Conservation (phyloP, 2,113 vertebrate species). For the Mirounga angustirostris region DNA sequence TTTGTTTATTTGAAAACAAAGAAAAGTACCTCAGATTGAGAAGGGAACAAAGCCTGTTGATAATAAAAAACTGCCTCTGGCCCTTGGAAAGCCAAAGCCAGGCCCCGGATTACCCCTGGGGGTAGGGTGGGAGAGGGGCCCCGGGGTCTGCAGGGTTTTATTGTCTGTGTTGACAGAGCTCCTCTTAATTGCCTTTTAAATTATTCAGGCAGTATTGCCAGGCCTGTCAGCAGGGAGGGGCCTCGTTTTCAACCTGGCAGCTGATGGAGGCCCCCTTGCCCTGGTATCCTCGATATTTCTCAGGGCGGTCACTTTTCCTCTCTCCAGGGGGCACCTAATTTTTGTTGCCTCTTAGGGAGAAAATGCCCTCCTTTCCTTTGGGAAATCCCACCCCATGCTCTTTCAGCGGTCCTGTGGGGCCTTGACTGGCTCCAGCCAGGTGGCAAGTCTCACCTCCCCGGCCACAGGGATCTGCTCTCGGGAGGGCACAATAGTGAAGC, state of each 20-base stretch:
- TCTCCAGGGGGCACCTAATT: accelerated
- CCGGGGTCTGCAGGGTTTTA: background rate
- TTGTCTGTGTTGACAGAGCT: background rate
- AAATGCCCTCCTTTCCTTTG: background rate
- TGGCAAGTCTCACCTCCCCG: accelerated
- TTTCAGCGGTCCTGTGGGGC: background rate
- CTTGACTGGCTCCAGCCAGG: background rate
- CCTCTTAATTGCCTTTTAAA: background rate
- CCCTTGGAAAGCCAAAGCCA: background rate
- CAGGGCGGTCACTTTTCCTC: accelerated
- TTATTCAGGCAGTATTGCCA: background rate
- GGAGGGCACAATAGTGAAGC: accelerated
- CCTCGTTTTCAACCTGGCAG: background rate
- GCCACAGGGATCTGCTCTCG: accelerated
- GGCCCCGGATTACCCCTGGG: background rate
- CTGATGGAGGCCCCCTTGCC: accelerated
- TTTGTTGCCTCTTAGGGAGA: background rate
- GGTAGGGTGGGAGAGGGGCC: background rate
- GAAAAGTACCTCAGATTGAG: background rate
- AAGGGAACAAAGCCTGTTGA: background rate
- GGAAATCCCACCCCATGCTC: accelerated
- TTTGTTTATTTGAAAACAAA: background rate
- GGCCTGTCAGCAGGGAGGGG: accelerated
- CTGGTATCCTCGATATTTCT: accelerated
- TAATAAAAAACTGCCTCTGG: background rate